Conservation (phyloP, 2,113 vertebrate genomes). For the Pogonocichla stellata region DNA sequence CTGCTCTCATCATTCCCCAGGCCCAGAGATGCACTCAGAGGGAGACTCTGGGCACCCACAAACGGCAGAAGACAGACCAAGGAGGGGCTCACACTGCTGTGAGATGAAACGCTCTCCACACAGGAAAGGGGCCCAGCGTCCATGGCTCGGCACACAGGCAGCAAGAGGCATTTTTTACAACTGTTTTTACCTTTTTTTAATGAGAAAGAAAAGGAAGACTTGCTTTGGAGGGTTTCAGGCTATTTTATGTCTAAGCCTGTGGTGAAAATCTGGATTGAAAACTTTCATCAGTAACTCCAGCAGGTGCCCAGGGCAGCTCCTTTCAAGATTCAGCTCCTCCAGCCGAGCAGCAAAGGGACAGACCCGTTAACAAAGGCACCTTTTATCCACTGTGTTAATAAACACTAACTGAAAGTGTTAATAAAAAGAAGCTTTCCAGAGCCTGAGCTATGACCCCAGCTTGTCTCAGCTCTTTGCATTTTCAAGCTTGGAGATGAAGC, state of each 20-base stretch:
- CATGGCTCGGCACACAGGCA: background rate
- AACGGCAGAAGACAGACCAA: background rate
- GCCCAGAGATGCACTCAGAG: background rate
- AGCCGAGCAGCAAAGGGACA: background rate
- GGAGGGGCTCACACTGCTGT: background rate
- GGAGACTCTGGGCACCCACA: background rate
- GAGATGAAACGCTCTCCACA: background rate
- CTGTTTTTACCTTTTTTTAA: background rate
- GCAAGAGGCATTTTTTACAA: background rate
- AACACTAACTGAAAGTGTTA: slow-evolving; percentile 36
- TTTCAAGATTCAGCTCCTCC: slow-evolving; percentile 24
- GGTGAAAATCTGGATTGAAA: slow-evolving; percentile 25
- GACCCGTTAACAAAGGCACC: background rate
- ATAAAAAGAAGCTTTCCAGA: slow-evolving; percentile 28
- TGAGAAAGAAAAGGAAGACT: background rate
- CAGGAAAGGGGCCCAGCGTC: fast-evolving
- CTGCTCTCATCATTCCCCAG: background rate
- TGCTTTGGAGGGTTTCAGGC: background rate
- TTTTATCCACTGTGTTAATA: background rate
- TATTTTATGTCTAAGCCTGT: background rate
- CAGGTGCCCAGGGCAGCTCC: slow-evolving; percentile 36
- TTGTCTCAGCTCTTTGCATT: background rate
- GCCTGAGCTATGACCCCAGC: background rate
- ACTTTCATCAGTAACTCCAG: slow-evolving; percentile 22
- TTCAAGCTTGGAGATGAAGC: background rate